Base-by-base conservation (phyloP, 2,113 vertebrate genomes). In the Eulemur rufifrons region DNA sequence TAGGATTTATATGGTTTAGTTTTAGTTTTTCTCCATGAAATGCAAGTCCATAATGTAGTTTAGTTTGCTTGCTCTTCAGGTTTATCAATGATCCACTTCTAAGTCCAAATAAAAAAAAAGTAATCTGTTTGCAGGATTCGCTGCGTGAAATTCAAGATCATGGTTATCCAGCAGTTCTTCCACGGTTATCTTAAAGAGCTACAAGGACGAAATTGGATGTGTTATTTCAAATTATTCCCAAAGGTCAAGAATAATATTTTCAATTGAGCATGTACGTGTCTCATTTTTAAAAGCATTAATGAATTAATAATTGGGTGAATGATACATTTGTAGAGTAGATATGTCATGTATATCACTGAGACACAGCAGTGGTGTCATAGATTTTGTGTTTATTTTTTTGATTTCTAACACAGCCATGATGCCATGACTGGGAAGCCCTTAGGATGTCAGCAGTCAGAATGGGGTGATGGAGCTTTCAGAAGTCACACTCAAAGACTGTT, bases 11-110 rank as follows among this genome's bases (percentile, higher is more conserved):
- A 50, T 37, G 0, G 63, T 61, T 95, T 68, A 73, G 11, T 6
- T 78, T 89, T 83, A 80, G 63, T 91, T 92, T 89, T 89, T 91
- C 39, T 88, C 29, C 45, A n/a, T 88, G 54, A 91, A 82, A 37
- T 63, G 0, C 18, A 85, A 27, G 45, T 39, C 12, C 2, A 23
- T 3, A 80, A 15, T 88, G 50, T 78, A 82, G 45, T 32, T 78
- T 21, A 71, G 27, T 87, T 66, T 47, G 37, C 2, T 83, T 59
- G 1, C 34, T 97, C 27, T 92, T 71, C 17, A 54, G 12, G 47
- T 11, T 59, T 78, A 86, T 32, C 66, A 76, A 13, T 91, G 76
- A 69, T 68, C 11, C 17, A 50, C 50, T 91, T 84, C 21, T 64
- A 77, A 95, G 47, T 42, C 45, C 18, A 39, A 56, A 63, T 63